Conservation (phyloP, 2,888 invertebrate genomes). For the Eupithecia inturbata region DNA sequence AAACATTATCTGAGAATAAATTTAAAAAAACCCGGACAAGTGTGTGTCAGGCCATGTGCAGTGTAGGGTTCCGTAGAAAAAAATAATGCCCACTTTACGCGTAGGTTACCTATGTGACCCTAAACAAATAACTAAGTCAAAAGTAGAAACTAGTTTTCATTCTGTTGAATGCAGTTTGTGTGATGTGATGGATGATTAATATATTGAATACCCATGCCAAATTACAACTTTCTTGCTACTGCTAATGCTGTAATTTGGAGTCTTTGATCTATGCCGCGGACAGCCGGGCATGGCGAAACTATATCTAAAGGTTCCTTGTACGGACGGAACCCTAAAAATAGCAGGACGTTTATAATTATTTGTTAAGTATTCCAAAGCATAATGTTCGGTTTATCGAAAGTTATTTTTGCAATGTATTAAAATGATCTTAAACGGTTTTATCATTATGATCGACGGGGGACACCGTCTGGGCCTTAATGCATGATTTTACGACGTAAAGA, state of each 20-base stretch:
- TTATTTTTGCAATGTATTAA: slow-evolving; percentile 49
- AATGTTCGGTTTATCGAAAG: slow-evolving; percentile 35
- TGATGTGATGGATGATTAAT: no score
- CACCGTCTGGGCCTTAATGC: slow-evolving; percentile 47
- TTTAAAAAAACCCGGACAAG: neutral
- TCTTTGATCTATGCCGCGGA: neutral
- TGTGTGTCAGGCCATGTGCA: neutral
- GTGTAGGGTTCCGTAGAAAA: neutral
- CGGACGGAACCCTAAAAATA: neutral
- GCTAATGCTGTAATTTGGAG: neutral
- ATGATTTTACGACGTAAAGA: slow-evolving; percentile 47
- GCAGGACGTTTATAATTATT: neutral
- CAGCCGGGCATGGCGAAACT: neutral
- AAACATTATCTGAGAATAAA: neutral
- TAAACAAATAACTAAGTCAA: neutral
- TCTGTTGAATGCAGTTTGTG: no score
- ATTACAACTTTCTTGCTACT: neutral
- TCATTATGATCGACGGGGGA: slow-evolving; percentile 52
- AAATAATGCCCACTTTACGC: neutral
- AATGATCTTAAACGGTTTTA: slow-evolving; percentile 48
- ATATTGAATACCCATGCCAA: no score
- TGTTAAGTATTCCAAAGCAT: slow-evolving; percentile 11
- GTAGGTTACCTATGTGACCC: neutral
- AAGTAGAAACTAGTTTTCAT: no score
- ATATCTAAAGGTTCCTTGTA: neutral